Conservation (phyloP, 2,797 vertebrate species). For the Pygocentrus nattereri region DNA sequence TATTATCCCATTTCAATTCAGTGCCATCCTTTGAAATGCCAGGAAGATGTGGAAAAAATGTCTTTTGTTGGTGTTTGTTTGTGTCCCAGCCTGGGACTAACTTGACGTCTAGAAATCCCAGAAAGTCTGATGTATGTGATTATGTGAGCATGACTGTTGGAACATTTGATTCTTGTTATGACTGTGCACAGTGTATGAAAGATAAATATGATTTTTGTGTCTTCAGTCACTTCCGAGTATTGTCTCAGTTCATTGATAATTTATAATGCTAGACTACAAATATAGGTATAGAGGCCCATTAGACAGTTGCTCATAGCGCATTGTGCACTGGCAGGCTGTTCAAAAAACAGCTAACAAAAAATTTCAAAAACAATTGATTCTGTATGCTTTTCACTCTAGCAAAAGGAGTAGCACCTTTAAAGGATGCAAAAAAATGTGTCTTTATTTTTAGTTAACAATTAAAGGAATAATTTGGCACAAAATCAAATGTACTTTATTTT, state of each 20-base stretch:
- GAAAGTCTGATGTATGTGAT: not conserved
- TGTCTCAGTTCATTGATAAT: not conserved
- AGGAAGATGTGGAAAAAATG: not conserved
- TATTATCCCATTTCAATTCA: not conserved
- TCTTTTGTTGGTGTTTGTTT: not conserved
- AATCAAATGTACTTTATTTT: too few relatives aligned
- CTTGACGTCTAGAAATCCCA: not conserved
- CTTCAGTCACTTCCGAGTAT: slow-evolving; percentile 10
- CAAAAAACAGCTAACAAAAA: not conserved
- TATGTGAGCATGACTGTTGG: not conserved
- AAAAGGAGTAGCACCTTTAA: not conserved
- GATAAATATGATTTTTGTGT: not conserved
- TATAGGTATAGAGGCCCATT: not conserved
- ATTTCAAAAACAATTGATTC: not conserved
- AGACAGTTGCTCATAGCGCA: not conserved
- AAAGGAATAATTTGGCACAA: too few relatives aligned
- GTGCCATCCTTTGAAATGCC: not conserved
- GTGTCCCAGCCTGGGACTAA: slow-evolving; percentile 1
- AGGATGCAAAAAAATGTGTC: too few relatives aligned
- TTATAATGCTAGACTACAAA: not conserved
- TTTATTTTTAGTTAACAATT: too few relatives aligned
- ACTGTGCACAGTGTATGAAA: not conserved
- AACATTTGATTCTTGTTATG: not conserved
- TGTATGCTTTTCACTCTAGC: not conserved
- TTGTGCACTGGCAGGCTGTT: not conserved